Percentiles rank a stretch among this genome's conserved stretches.
These are phyloP conservation scores for Oceanites oceanicus DNA, from an alignment of 2,113 vertebrate species.

Conservation along the genomic window DNA sequence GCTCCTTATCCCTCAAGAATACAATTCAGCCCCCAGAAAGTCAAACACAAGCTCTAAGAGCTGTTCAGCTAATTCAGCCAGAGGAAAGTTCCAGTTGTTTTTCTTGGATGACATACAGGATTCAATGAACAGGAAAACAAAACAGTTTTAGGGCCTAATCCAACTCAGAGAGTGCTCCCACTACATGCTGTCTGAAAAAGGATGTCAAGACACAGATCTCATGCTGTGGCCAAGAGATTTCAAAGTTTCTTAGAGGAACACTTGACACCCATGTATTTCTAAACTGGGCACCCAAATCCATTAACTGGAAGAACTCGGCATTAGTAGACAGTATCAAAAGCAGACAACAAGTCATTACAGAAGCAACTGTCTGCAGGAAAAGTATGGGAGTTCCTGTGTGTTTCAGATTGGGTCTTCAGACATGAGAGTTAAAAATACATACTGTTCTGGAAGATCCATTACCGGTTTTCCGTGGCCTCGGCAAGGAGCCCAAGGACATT, in stretches of 20 bases:
- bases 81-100: background rate
- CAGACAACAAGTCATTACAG: background rate
- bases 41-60: background rate
- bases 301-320: background rate
- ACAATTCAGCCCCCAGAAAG: background rate
- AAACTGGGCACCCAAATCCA: background rate
- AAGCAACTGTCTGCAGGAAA: background rate
- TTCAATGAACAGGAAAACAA: background rate
- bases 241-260: background rate
- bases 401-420: background rate
- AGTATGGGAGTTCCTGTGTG: background rate
- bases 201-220: background rate
- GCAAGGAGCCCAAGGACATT: background rate
- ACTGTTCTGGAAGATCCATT: background rate
- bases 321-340: background rate
- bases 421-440: background rate
- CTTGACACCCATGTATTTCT: background rate
- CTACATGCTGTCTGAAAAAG: background rate
- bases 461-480: background rate
- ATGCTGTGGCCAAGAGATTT: background rate
- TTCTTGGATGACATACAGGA: background rate
- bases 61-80: background rate
- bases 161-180: background rate
- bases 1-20: background rate
- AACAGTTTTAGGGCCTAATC: background rate